These are phyloP conservation scores for Parelbella ahira DNA, from an alignment of 2,888 invertebrate genomes.

Conservation along the genomic window DNA sequence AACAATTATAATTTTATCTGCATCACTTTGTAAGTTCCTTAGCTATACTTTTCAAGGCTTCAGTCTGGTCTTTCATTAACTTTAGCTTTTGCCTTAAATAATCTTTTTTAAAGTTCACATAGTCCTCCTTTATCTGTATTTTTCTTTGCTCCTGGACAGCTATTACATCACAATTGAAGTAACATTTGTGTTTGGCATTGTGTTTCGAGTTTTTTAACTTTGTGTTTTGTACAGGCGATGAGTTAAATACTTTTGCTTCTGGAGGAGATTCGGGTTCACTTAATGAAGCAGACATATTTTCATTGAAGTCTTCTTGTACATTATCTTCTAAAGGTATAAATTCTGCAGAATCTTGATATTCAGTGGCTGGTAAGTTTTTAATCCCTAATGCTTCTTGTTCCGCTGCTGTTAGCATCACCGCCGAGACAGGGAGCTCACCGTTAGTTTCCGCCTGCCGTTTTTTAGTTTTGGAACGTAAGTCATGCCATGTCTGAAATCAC, in stretches of 20 bases:
- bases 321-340: constrained; percentile 47
- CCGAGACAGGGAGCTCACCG: constrained; percentile 44
- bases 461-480: constrained; percentile 58
- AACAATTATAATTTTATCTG: too few species aligned
- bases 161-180: constrained; percentile 60
- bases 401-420: constrained; percentile 44
- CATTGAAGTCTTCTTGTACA: constrained; percentile 40
- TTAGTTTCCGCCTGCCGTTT: constrained; percentile 43
- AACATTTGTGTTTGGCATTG: constrained; percentile 47
- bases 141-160: constrained; percentile 60
- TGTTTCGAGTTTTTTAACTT: constrained; percentile 35
- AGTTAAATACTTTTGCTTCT: constrained; percentile 52
- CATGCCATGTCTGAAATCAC: constrained; percentile 67
- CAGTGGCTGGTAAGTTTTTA: constrained; percentile 45
- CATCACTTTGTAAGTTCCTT: constrained; percentile 45
- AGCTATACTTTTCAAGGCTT: constrained; percentile 66
- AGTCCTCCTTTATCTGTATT: constrained; percentile 62
- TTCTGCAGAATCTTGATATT: constrained; percentile 47
- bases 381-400: constrained; percentile 58
- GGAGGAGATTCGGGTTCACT: constrained; percentile 53
- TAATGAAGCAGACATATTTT: constrained; percentile 41
- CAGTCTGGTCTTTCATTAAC: constrained; percentile 62
- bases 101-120: constrained; percentile 65
- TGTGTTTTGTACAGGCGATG: constrained; percentile 32
- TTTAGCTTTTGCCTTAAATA: constrained; percentile 64